Percentiles rank a stretch among this genome's conserved stretches.
Conservation (phyloP, 2,113 vertebrate genomes). For the Bucco capensis region DNA sequence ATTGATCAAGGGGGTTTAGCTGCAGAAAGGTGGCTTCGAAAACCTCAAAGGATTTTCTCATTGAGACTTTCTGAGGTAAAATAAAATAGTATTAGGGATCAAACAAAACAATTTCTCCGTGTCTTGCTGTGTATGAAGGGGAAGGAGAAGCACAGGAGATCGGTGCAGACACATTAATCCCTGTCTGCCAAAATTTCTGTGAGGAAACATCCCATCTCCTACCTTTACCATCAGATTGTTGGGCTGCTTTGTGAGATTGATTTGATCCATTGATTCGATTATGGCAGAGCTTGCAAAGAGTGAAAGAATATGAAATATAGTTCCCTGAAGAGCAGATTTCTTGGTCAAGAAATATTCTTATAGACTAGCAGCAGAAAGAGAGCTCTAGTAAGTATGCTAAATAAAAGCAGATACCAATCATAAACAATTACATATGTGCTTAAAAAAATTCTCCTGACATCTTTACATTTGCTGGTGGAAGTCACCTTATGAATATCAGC, state of each 20-base stretch:
- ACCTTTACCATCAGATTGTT: background rate
- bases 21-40: background rate
- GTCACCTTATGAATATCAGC: constrained; percentile 70
- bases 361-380: constrained; percentile 20
- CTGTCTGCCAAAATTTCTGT: constrained; percentile 29
- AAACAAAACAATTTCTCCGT: background rate
- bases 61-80: background rate
- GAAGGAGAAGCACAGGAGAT: background rate
- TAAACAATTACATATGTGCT: constrained; percentile 68
- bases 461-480: constrained; percentile 66
- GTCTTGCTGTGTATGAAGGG: background rate
- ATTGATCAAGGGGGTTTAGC: background rate
- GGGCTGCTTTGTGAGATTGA: background rate
- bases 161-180: background rate
- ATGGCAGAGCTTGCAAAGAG: constrained; percentile 49
- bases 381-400: constrained; percentile 68
- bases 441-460: constrained; percentile 62
- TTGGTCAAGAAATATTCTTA: constrained; percentile 2
- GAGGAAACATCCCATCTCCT: background rate
- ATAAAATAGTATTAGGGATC: background rate
- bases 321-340: constrained; percentile 46
- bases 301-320: constrained; percentile 55
- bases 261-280: constrained; percentile 65
- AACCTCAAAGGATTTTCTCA: background rate
- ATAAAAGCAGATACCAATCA: constrained; percentile 70